Evolutionary conservation across 2,113 vertebrate species (phyloP).

Genomic region (Neodontobutis hainanensis): DNA sequence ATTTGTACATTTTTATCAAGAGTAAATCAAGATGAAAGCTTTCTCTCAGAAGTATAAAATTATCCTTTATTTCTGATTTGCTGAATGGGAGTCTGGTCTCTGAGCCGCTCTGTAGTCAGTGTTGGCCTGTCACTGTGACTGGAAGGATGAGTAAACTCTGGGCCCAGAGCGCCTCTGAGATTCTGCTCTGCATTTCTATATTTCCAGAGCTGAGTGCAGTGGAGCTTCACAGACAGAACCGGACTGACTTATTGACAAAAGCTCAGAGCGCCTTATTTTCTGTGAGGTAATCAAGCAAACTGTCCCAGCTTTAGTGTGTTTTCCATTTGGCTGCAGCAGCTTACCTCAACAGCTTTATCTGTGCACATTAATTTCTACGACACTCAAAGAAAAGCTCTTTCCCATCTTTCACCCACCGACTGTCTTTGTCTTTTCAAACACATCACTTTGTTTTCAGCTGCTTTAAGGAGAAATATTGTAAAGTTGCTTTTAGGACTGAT

Average conservation of each 20-base stretch:
- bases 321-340: conserved; percentile 23
- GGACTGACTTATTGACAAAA: conserved; percentile 42
- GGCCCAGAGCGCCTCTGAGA: neutral
- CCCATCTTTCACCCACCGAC: conserved; percentile 16
- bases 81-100: too few relatives aligned
- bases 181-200: conserved; percentile 30
- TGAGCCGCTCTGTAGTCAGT: too few relatives aligned
- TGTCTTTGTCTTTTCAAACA: conserved; percentile 14
- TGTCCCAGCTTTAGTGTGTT: conserved; percentile 14
- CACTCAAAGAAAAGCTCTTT: conserved; percentile 25
- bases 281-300: conserved; percentile 46
- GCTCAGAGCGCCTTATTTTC: conserved; percentile 37
- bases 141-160: conserved; percentile 29
- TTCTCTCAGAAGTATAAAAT: neutral
- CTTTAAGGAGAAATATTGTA: neutral
- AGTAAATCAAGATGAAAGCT: neutral
- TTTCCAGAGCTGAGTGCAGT: conserved; percentile 14
- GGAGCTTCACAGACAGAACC: conserved; percentile 20
- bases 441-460: conserved; percentile 17
- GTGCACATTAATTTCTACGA: conserved; percentile 20
- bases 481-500: neutral
- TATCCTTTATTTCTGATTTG: neutral
- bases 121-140: conserved; percentile 8
- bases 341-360: conserved; percentile 27
- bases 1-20: conserved; percentile 4